These are phyloP conservation scores for Tachina fera DNA, from an alignment of 2,888 invertebrate species.

Conservation along the genomic window DNA sequence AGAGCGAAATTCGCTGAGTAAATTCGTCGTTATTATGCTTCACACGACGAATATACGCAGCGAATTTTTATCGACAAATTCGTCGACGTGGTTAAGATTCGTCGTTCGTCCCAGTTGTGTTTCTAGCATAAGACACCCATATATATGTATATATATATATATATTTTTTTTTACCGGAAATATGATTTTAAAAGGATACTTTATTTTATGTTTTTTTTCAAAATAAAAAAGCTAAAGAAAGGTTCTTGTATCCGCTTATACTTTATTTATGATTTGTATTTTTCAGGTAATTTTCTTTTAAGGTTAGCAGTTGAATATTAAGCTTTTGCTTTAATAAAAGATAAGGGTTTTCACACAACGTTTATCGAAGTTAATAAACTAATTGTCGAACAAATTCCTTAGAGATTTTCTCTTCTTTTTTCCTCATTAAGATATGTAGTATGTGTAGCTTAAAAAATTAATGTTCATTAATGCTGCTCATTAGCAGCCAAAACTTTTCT, in stretches of 20 bases:
- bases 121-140: too few relatives aligned
- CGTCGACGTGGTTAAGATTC: too few relatives aligned
- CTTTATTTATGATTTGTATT: constrained; percentile 50
- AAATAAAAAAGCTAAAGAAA: background rate
- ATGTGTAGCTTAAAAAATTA: constrained; percentile 74
- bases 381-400: constrained; percentile 64
- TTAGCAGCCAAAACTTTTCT: constrained; percentile 76
- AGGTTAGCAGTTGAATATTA: background rate
- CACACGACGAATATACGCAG: too few relatives aligned
- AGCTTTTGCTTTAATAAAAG: constrained; percentile 5
- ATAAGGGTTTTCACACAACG: constrained; percentile 25
- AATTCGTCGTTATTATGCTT: too few relatives aligned
- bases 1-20: too few relatives aligned
- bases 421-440: constrained; percentile 7
- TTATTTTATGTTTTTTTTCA: background rate
- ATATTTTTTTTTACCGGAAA: constrained; percentile 55
- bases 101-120: too few relatives aligned
- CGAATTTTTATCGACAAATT: too few relatives aligned
- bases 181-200: constrained; percentile 11
- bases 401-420: constrained; percentile 34
- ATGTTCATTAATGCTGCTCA: constrained; percentile 82
- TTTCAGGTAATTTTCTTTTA: background rate
- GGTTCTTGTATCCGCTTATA: background rate
- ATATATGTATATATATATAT: too few relatives aligned
- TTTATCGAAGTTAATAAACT: constrained; percentile 70